Evolutionary conservation across 2,888 invertebrate genomes (phyloP), one percentile per base, ranked within the genome.

Genomic region (Pteria penguin): DNA sequence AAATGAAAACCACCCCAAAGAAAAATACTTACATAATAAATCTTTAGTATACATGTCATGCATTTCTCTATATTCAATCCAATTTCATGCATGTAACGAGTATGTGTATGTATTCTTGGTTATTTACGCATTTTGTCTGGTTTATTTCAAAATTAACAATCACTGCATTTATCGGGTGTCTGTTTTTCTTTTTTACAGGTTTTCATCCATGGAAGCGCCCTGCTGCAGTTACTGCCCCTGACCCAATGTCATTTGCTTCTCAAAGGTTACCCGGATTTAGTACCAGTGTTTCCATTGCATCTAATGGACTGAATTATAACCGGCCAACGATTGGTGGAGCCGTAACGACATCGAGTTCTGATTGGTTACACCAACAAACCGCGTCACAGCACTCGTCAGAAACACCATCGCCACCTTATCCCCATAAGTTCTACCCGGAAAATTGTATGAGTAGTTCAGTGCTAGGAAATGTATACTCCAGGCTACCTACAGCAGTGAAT

Each of bases 381-480:
- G 58, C 52, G 4, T 63, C 68, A 3, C 74, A 74, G 33, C 74
- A 74, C 45, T 69, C 69, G 18, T 62, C 68, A 54, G 76, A 76
- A 29, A 62, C 76, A 2, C 72, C 76, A 4, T 76, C 76, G 14
- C 68, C 76, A 24, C 72, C 63, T 3, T 76, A 76, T 63, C 76
- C 76, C 14, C 72, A 67, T 26, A 76, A 76, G 52, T 66, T 76
- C 58, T 61, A 72, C 55, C 36, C 66, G 29, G 76, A 76, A 11
- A 74, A 63, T 31, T 68, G 76, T 57, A 58, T 72, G 52, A 72
- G 76, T 68, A 72, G 71, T 24, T 76, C 76, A 11, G 72, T 76
- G 62, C 79, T 88, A 58, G 85, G 88, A 8, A 88, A 90, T 65
- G 90, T 98, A 89, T 98, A 98, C 92, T 96, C 97, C 0, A 94